phyloP scores from a whole-genome alignment of 2,888 invertebrate species.

The Idaea aversata region DNA sequence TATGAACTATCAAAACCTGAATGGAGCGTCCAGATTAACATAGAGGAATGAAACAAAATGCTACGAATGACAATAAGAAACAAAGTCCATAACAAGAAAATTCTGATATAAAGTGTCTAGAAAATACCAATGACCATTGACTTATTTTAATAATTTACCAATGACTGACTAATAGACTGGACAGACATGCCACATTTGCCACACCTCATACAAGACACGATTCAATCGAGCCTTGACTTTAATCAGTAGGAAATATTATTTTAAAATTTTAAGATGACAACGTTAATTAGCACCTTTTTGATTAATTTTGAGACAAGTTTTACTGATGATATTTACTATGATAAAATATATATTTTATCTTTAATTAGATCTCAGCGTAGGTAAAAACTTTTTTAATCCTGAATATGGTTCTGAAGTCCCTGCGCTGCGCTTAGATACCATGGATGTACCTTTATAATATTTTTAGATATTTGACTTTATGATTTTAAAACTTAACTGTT shows the following conservation, averaged over 20 bases:
- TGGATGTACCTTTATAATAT: too few species aligned
- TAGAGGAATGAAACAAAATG: too few species aligned
- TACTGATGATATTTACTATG: background rate
- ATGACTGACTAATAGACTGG: background rate
- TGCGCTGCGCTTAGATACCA: too few species aligned
- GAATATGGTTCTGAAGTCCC: background rate
- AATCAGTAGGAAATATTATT: background rate
- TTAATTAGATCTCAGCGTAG: too few species aligned
- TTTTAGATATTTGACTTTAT: too few species aligned
- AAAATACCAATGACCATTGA: slow-evolving; percentile 4
- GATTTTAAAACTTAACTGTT: too few species aligned
- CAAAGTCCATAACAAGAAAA: too few species aligned
- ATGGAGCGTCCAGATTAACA: too few species aligned
- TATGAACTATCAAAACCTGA: too few species aligned
- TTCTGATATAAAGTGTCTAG: background rate
- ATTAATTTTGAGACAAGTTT: background rate
- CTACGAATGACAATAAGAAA: too few species aligned
- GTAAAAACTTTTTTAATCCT: background rate
- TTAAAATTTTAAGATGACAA: slow-evolving; percentile 7
- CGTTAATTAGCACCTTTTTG: background rate
- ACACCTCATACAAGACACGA: slow-evolving; percentile 16
- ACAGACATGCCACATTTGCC: slow-evolving; percentile 6
- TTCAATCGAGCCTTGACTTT: slow-evolving; percentile 18
- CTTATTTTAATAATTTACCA: background rate
- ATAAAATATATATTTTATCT: slow-evolving; percentile 5